Conservation (phyloP, 2,888 invertebrate species). For the Sesia apiformis region DNA sequence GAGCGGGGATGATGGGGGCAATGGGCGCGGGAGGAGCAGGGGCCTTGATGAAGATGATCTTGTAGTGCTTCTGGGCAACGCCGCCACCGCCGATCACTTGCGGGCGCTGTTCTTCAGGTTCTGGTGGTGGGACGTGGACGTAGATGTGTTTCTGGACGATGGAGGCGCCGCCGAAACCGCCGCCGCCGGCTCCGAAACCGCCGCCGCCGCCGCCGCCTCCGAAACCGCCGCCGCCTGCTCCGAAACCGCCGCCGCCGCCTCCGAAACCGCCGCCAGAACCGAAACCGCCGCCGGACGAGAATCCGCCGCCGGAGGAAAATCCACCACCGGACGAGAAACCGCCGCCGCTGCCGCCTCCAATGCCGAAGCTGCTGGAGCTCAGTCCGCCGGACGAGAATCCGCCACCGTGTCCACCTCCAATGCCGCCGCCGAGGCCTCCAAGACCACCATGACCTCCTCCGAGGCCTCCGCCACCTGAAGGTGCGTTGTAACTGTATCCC, state of each 20-base stretch:
- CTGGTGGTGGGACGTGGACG: slow-evolving; percentile 89
- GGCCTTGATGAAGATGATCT: slow-evolving; percentile 91
- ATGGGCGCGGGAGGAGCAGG: slow-evolving; percentile 85
- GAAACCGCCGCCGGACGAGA: slow-evolving; percentile 21
- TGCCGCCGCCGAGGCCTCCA: slow-evolving; percentile 32
- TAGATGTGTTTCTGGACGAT: slow-evolving; percentile 87
- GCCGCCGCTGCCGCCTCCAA: slow-evolving; percentile 33
- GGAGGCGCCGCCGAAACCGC: slow-evolving; percentile 62
- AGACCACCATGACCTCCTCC: slow-evolving; percentile 25
- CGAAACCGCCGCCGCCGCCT: slow-evolving; percentile 27
- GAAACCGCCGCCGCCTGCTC: slow-evolving; percentile 26
- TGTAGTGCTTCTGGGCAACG: slow-evolving; percentile 85
- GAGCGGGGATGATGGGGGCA: slow-evolving; percentile 82
- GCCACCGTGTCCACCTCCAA: slow-evolving; percentile 36
- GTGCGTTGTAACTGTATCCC: slow-evolving; percentile 75
- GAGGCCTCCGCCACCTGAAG: slow-evolving; percentile 45
- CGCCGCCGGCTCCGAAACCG: slow-evolving; percentile 41
- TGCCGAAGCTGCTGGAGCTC: slow-evolving; percentile 29
- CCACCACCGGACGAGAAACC: slow-evolving; percentile 35
- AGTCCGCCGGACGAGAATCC: slow-evolving; percentile 32
- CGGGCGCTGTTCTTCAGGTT: slow-evolving; percentile 80
- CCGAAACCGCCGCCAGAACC: slow-evolving; percentile 34
- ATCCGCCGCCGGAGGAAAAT: slow-evolving; percentile 24
- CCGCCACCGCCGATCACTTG: slow-evolving; percentile 78
- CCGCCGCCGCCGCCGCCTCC: slow-evolving; percentile 28